These are phyloP conservation scores for Ornithoptera priamus DNA, from an alignment of 2,888 invertebrate genomes.

Conservation along the genomic window DNA sequence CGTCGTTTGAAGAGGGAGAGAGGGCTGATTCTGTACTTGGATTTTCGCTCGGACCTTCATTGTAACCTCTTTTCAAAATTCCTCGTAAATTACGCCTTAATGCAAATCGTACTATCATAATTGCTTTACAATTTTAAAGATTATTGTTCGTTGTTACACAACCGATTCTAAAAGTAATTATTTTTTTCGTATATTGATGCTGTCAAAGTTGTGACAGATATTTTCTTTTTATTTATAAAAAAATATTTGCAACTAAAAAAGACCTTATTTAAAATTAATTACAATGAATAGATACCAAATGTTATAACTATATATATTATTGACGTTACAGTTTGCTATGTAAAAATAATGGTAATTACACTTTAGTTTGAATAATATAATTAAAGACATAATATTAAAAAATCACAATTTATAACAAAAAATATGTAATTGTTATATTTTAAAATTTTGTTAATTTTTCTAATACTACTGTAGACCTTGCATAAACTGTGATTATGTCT, in stretches of 20 bases:
- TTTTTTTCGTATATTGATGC: background rate
- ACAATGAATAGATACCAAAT: background rate
- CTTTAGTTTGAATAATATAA: background rate
- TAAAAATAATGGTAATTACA: background rate
- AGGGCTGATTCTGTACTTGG: constrained; percentile 40
- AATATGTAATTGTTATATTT: too few relatives aligned
- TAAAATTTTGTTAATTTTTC: constrained; percentile 27
- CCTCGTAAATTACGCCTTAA: constrained; percentile 21
- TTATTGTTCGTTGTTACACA: constrained; percentile 51
- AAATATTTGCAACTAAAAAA: background rate
- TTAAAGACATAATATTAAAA: background rate
- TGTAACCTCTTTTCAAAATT: constrained; percentile 40
- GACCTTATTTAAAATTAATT: background rate
- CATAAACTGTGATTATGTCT: constrained; percentile 33
- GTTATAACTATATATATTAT: background rate
- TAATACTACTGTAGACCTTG: constrained; percentile 32
- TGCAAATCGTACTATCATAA: constrained; percentile 38
- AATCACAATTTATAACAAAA: too few relatives aligned
- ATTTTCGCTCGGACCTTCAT: constrained; percentile 44
- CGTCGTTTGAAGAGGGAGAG: constrained; percentile 37
- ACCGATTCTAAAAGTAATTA: background rate
- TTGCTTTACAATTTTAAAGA: constrained; percentile 23
- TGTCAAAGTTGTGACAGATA: background rate
- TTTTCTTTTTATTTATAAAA: background rate
- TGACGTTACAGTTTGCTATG: background rate